Evolutionary conservation across 2,113 vertebrate genomes (phyloP).

Genomic region (Myiopsitta monachus): DNA sequence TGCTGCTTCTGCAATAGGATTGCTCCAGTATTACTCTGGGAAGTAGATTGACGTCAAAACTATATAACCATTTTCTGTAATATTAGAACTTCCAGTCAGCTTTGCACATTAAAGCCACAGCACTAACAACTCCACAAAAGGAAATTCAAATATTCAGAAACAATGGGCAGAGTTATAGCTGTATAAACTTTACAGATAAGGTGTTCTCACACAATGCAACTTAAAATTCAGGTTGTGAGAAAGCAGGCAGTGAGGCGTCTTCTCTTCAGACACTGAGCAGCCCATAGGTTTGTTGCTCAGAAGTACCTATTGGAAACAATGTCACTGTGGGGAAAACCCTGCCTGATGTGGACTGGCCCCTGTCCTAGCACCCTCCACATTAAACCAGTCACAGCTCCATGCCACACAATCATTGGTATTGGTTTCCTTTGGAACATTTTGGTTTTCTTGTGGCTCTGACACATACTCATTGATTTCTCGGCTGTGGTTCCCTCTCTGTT

Average conservation of each 20-base stretch:
- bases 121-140: neutral
- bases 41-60: neutral
- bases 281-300: neutral
- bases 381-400: neutral
- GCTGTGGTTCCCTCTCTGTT: neutral
- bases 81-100: neutral
- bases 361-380: neutral
- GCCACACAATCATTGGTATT: neutral
- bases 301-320: neutral
- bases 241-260: neutral
- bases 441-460: neutral
- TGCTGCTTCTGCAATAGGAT: neutral
- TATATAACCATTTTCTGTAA: neutral
- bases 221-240: neutral
- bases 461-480: neutral
- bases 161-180: neutral
- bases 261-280: neutral
- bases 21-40: neutral
- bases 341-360: fast-evolving
- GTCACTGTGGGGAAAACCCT: neutral
- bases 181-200: neutral
- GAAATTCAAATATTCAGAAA: constrained; percentile 5
- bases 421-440: neutral
- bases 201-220: neutral
- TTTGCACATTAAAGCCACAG: neutral